Conservation (phyloP, 2,797 vertebrate species). For the Orientallactaga sibirica region DNA sequence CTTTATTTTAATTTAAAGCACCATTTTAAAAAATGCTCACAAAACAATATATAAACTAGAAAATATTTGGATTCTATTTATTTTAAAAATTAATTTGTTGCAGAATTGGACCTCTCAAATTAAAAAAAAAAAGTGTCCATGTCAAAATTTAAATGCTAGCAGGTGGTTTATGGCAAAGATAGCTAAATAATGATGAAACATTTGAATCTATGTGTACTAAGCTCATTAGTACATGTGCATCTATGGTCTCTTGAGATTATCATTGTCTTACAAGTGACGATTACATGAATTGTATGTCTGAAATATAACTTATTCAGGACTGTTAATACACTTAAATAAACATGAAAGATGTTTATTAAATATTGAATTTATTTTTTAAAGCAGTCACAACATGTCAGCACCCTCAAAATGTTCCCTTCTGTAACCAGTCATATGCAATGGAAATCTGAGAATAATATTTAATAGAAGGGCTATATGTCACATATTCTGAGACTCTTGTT, state of each 20-base stretch:
- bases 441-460: neutral
- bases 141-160: slow-evolving; percentile 74
- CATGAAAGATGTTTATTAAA: slow-evolving; percentile 98
- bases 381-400: too few species aligned
- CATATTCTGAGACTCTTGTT: neutral
- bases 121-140: slow-evolving; percentile 41
- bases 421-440: neutral
- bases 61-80: slow-evolving; percentile 56
- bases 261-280: slow-evolving; percentile 88
- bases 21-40: slow-evolving; percentile 24
- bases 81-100: slow-evolving; percentile 26
- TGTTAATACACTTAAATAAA: slow-evolving; percentile 99
- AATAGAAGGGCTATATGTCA: neutral
- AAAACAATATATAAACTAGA: slow-evolving; percentile 69
- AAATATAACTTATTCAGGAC: slow-evolving; percentile 91
- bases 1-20: slow-evolving; percentile 43
- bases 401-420: too few species aligned
- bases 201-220: slow-evolving; percentile 85
- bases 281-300: slow-evolving; percentile 90
- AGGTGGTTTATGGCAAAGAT: slow-evolving; percentile 83
- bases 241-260: slow-evolving; percentile 88
- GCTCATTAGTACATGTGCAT: slow-evolving; percentile 76
- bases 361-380: slow-evolving; percentile 94
- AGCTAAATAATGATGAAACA: slow-evolving; percentile 79
- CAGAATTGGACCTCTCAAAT: slow-evolving; percentile 55